Evolutionary conservation across 2,113 vertebrate genomes (phyloP), one percentile per base, ranked within the genome.

Genomic region (Megalops atlanticus): DNA sequence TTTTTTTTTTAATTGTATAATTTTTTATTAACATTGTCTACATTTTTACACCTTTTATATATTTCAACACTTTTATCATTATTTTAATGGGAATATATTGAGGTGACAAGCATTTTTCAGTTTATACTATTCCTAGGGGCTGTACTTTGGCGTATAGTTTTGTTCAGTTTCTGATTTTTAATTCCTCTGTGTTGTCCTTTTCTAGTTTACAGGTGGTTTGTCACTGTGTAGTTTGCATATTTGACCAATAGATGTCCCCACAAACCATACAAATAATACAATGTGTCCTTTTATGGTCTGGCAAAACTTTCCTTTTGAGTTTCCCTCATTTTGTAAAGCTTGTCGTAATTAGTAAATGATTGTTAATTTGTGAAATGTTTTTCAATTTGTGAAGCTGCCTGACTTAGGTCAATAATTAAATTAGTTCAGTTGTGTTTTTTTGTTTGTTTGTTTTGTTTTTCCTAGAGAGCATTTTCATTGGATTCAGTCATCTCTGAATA

Each of bases 201-300:
- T 27, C 31, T 11, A 64, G 58, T 64, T 64, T 64, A 64, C 58
- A 64, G 5, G 58, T 64, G 58, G 43, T 58, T 12, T 49, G 35
- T 39, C 39, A 31, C 15, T 6, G 80, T 95, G 95, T 91, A 95
- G 84, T 94, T 82, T 82, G 88, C 77, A 0, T 1, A 3, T 85
- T 85, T 27, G 15, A 92, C 94, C 95, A 93, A 94, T 91, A 96
- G 95, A 87, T 95, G 95, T 90, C 94, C 94, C 93, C 95, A 96
- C 93, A 96, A 94, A 95, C 94, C 95, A 92, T 77, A 79, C 81
- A 79, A 79, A 52, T 35, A n/a, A 31, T n/a, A n/a, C 31, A 74
- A 47, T 38, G 3, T 33, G 33, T 68, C 14, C 24, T 45, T 41
- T 75, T 75, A 45, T 43, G 21, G 72, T 74, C 36, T n/a, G 21